phyloP scores from a whole-genome alignment of 2,888 invertebrate species.

The Rhingia rostrata region DNA sequence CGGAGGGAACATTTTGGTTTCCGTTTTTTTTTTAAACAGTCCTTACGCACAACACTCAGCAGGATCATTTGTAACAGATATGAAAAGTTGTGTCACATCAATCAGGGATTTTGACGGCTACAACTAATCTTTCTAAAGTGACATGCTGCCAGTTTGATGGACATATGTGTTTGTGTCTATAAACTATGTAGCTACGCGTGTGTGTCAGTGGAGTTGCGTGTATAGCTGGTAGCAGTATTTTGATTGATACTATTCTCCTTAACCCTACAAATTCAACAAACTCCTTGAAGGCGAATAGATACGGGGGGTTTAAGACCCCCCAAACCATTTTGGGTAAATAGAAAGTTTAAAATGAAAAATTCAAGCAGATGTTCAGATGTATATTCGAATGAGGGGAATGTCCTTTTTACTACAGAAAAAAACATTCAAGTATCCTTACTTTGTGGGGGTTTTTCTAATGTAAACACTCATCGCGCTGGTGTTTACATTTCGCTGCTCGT shows the following conservation, averaged over 20 bases:
- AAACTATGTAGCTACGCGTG: conserved; percentile 5
- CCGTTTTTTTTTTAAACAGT: not conserved
- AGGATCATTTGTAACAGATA: conserved; percentile 67
- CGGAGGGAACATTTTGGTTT: conserved; percentile 27
- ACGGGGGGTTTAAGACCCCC: no score
- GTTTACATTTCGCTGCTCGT: conserved; percentile 51
- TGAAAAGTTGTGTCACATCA: conserved; percentile 72
- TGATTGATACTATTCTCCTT: conserved; percentile 46
- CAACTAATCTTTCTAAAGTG: conserved; percentile 66
- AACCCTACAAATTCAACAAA: conserved; percentile 41
- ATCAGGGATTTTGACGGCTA: conserved; percentile 63
- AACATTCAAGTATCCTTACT: no score
- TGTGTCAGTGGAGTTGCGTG: conserved; percentile 35
- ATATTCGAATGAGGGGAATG: not conserved
- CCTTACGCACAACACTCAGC: conserved; percentile 10
- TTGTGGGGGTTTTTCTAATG: conserved; percentile 15
- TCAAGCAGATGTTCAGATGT: no score
- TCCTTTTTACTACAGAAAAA: not conserved
- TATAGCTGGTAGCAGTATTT: conserved; percentile 30
- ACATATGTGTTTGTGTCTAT: conserved; percentile 19
- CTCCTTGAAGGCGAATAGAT: not conserved
- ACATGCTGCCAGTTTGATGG: conserved; percentile 46
- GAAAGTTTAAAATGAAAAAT: not conserved
- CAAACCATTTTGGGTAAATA: no score
- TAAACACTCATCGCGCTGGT: conserved; percentile 39